Evolutionary conservation across 2,888 invertebrate species (phyloP), one percentile per base, ranked within the genome.

Genomic region (Cyclophora albipunctata): DNA sequence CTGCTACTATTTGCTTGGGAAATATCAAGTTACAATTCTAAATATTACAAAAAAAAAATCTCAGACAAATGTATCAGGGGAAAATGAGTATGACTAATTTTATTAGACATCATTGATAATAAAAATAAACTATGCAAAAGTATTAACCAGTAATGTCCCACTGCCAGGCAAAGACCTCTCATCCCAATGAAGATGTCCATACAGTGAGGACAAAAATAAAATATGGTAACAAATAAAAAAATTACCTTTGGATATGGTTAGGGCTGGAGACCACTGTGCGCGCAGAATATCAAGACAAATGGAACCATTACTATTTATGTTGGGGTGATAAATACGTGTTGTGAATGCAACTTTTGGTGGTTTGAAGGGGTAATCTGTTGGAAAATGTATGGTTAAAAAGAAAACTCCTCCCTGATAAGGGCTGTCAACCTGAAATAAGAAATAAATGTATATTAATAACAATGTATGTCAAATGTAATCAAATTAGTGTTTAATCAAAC

Each of bases 261-360:
- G 94, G 86, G 99, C 99, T 81, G 99, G 99, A 74, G 99, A 99
- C 99, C 99, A 99, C 91, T 99, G 99, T 91, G 98, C 95, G 90
- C 98, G 95, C 90, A 99, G 93, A 91, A 99, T 99, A 91, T 99
- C 99, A 91, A 99, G 94, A 91, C 99, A 99, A 92, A 99, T 99
- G 91, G 98, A 98, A 91, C 99, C 99, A 93, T 99, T 99, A 93
- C 98, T 98, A 95, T 99, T 99, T 91, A 99, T 99, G 92, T 99
- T 99, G 83, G 99, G 99, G 91, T 99, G 99, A 92, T 99, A 99
- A 91, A 99, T 99, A 92, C 98, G 96, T 87, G 99, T 99, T 90
- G 98, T 99, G 92, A 99, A 99, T 90, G 98, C 98, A 91, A 99
- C 98, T 96, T 98, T 99, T 81, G 99, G 99, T 89, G 99, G 99